A percentile compares a stretch with the other conserved stretches of the same genome.
Evolutionary conservation across 2,113 vertebrate species (phyloP).

Genomic region (Epinephelus cyanopodus): DNA sequence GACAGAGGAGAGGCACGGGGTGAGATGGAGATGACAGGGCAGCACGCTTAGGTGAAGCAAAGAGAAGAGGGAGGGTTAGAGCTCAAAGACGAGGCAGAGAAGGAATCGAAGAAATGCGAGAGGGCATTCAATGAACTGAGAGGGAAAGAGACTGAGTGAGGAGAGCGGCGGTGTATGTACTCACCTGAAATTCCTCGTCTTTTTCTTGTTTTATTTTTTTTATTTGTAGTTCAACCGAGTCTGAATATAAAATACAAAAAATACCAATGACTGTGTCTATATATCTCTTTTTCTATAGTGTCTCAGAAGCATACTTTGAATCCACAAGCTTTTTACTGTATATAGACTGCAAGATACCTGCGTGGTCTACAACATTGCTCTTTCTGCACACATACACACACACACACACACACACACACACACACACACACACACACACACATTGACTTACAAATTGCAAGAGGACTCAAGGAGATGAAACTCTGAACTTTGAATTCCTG

Average conservation of each 20-base stretch:
- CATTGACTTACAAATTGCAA: slow-evolving; percentile 70
- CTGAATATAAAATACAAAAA: background rate
- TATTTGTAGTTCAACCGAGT: slow-evolving; percentile 28
- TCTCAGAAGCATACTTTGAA: background rate
- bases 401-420: slow-evolving; percentile 13
- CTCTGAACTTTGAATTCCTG: slow-evolving; percentile 69
- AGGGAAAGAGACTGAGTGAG: slow-evolving; percentile 27
- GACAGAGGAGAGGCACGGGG: slow-evolving; percentile 16
- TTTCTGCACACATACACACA: slow-evolving; percentile 16
- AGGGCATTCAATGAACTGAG: slow-evolving; percentile 40
- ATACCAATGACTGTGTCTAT: background rate
- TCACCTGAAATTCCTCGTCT: slow-evolving; percentile 53
- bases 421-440: slow-evolving; percentile 28
- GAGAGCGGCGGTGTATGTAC: slow-evolving; percentile 23
- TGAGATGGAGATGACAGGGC: slow-evolving; percentile 25
- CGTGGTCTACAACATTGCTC: background rate
- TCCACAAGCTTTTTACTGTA: background rate
- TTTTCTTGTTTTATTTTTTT: slow-evolving; percentile 25
- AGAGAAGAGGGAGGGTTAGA: background rate
- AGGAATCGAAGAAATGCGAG: slow-evolving; percentile 28
- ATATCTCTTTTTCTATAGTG: background rate
- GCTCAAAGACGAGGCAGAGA: background rate
- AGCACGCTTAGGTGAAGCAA: slow-evolving; percentile 3
- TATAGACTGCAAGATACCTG: slow-evolving; percentile 11
- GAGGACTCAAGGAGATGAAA: slow-evolving; percentile 63